A percentile compares a stretch with the other conserved stretches of the same genome.
Evolutionary conservation across 1,140 invertebrate species (phyloP).

Genomic region (Trachymyrmex septentrionalis): DNA sequence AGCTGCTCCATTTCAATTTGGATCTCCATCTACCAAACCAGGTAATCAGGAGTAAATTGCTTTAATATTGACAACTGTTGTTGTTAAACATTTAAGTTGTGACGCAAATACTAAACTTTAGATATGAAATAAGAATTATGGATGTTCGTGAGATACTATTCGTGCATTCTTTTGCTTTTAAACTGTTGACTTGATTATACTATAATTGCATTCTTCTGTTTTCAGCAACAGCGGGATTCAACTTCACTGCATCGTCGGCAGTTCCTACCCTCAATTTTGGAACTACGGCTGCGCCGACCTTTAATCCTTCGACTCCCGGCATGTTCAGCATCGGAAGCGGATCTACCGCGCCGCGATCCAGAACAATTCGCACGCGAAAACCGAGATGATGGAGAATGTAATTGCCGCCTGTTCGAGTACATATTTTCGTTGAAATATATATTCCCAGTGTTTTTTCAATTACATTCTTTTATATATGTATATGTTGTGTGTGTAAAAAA

Average conservation of each 20-base stretch:
- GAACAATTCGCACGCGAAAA: conserved; percentile 78
- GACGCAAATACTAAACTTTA: not conserved
- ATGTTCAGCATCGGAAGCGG: conserved; percentile 86
- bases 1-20: conserved; percentile 81
- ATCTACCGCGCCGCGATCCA: conserved; percentile 82
- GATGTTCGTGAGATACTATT: not conserved
- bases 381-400: conserved; percentile 86
- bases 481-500: not conserved
- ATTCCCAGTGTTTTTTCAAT: conserved; percentile 41
- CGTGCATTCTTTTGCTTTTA: not conserved
- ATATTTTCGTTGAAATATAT: conserved; percentile 38
- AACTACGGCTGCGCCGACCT: conserved; percentile 68
- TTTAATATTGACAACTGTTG: conserved; percentile 8
- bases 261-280: conserved; percentile 74
- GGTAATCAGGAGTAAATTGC: conserved; percentile 59
- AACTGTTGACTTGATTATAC: not conserved
- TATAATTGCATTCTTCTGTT: not conserved
- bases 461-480: conserved; percentile 25
- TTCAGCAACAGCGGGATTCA: conserved; percentile 77
- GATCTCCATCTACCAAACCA: conserved; percentile 75
- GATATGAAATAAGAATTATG: not conserved
- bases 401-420: conserved; percentile 57
- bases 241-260: conserved; percentile 78
- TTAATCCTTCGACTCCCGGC: conserved; percentile 75
- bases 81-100: not conserved